A percentile compares a stretch with the other conserved stretches of the same genome.
Conservation (phyloP, 2,888 invertebrate species). For the Lasioglossum pauxillum region DNA sequence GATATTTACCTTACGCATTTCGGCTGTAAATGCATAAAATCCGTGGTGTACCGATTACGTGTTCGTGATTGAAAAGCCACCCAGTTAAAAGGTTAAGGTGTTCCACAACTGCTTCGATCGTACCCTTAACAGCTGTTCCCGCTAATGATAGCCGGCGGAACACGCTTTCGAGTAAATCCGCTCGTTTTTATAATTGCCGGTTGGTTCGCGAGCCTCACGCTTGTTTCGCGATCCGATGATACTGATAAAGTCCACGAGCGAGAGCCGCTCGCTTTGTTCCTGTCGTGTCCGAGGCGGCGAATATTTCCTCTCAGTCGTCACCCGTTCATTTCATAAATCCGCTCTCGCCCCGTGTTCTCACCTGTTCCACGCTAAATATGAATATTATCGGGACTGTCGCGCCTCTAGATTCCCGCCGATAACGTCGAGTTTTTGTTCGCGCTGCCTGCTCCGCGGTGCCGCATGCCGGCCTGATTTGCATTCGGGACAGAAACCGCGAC, state of each 20-base stretch:
- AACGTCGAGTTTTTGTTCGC: conserved; percentile 46
- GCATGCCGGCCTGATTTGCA: conserved; percentile 51
- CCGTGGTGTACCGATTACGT: not conserved
- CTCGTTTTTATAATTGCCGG: conserved; percentile 43
- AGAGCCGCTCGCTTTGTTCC: conserved; percentile 19
- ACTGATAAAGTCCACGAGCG: conserved; percentile 24
- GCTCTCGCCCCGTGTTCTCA: conserved; percentile 35
- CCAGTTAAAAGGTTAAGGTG: not conserved
- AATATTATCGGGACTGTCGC: conserved; percentile 22
- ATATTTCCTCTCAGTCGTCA: conserved; percentile 36
- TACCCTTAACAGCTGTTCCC: conserved; percentile 38
- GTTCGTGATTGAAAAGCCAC: not conserved
- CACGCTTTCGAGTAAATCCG: conserved; percentile 31
- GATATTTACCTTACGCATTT: not conserved
- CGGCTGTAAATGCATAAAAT: not conserved
- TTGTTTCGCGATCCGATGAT: conserved; percentile 36
- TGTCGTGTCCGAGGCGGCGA: not conserved
- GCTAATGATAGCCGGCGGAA: conserved; percentile 32
- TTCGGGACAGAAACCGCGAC: conserved; percentile 56
- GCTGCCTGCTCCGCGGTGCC: not conserved
- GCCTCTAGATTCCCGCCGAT: conserved; percentile 33
- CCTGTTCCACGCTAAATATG: conserved; percentile 37
- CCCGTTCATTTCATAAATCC: conserved; percentile 43
- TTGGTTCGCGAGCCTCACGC: conserved; percentile 16
- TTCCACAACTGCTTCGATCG: not conserved